These are phyloP conservation scores for Dolichoris vasculosae DNA, from an alignment of 1,140 invertebrate species.

Conservation along the genomic window DNA sequence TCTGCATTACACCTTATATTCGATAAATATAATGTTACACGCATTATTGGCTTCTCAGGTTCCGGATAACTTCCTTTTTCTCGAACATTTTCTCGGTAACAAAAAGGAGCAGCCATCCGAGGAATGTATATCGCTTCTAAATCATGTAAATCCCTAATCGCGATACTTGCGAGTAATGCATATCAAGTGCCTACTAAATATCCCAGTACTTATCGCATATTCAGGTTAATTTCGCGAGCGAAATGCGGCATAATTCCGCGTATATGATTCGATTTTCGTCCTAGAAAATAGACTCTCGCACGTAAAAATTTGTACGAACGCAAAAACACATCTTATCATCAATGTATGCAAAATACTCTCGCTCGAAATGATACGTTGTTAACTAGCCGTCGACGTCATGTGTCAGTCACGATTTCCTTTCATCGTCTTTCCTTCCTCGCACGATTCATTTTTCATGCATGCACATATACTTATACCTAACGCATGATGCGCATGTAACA, in stretches of 20 bases:
- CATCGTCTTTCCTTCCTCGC: not conserved
- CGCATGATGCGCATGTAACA: not conserved
- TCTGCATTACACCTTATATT: not conserved
- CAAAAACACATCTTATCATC: not conserved
- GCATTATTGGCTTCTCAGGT: not conserved
- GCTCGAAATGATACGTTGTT: not conserved
- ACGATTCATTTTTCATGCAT: not conserved
- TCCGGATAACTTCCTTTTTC: not conserved
- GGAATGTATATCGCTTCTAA: not conserved
- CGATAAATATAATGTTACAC: not conserved
- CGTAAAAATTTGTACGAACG: not conserved
- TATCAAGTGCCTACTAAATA: conserved; percentile 4
- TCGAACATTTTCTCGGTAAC: not conserved
- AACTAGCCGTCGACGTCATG: not conserved
- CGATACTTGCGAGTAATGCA: not conserved
- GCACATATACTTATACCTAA: not conserved
- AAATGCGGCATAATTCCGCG: not conserved
- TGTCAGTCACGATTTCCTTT: not conserved
- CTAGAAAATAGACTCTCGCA: not conserved
- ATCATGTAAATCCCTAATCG: not conserved
- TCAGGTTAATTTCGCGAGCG: conserved; percentile 6
- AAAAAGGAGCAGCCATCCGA: not conserved
- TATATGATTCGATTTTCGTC: not conserved
- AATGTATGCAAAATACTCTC: not conserved
- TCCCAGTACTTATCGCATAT: not conserved